Evolutionary conservation across 2,113 vertebrate species (phyloP).

Genomic region (Panthera tigris): DNA sequence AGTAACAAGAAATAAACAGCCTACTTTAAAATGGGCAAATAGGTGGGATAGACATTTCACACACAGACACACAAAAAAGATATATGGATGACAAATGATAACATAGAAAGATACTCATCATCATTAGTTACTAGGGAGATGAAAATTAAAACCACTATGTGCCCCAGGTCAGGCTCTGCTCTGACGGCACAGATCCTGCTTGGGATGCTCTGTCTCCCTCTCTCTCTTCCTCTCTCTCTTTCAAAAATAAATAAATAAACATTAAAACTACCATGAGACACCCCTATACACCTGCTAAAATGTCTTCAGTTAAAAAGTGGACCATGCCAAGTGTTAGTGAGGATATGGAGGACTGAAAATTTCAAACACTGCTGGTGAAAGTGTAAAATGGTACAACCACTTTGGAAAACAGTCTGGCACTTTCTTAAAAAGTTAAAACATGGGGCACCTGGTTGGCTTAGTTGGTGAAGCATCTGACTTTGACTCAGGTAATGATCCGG

Average conservation of each 20-base stretch:
- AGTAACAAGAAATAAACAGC: neutral
- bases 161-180: too few species aligned
- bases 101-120: neutral
- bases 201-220: too few species aligned
- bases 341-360: neutral
- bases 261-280: neutral
- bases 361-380: neutral
- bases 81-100: neutral
- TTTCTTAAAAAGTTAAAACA: neutral
- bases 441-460: too few species aligned
- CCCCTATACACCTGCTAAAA: neutral
- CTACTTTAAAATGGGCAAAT: neutral
- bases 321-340: neutral
- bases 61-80: neutral
- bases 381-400: neutral
- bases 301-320: neutral
- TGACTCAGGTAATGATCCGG: too few species aligned
- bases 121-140: neutral
- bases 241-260: neutral
- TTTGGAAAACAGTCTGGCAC: neutral
- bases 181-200: too few species aligned
- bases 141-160: neutral
- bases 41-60: neutral
- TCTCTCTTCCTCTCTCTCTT: too few species aligned
- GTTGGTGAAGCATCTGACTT: too few species aligned